phyloP scores from a whole-genome alignment of 1,140 invertebrate genomes.

The Bacillus rossius region DNA sequence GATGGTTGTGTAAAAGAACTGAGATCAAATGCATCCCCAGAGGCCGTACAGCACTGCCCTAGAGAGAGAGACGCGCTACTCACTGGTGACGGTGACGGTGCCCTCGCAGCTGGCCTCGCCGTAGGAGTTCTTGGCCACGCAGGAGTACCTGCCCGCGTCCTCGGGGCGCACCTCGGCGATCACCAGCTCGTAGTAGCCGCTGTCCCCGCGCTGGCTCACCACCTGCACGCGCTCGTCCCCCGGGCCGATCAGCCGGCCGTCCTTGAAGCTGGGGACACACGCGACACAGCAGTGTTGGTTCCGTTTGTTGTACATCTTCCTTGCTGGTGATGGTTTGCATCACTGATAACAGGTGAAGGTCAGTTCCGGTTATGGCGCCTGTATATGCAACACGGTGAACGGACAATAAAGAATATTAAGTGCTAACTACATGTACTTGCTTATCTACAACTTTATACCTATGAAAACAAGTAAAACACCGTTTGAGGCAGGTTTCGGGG shows the following conservation, averaged over 20 bases:
- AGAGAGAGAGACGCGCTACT: no score
- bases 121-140: conserved; percentile 77
- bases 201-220: conserved; percentile 65
- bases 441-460: no score
- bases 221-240: conserved; percentile 66
- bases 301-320: not conserved
- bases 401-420: no score
- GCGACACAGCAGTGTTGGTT: conserved; percentile 11
- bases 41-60: no score
- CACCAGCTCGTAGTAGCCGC: conserved; percentile 85
- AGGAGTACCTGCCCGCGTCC: conserved; percentile 87
- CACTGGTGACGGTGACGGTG: conserved; percentile 70
- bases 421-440: no score
- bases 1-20: no score
- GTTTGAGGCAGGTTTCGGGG: not conserved
- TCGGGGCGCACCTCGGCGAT: conserved; percentile 71
- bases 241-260: conserved; percentile 63
- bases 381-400: no score
- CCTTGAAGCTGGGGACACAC: conserved; percentile 65
- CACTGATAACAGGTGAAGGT: no score
- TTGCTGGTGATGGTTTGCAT: not conserved
- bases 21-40: no score
- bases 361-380: no score
- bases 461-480: not conserved
- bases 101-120: conserved; percentile 74